Conservation (phyloP, 2,797 vertebrate species). For the Malacoctenus gilli region DNA sequence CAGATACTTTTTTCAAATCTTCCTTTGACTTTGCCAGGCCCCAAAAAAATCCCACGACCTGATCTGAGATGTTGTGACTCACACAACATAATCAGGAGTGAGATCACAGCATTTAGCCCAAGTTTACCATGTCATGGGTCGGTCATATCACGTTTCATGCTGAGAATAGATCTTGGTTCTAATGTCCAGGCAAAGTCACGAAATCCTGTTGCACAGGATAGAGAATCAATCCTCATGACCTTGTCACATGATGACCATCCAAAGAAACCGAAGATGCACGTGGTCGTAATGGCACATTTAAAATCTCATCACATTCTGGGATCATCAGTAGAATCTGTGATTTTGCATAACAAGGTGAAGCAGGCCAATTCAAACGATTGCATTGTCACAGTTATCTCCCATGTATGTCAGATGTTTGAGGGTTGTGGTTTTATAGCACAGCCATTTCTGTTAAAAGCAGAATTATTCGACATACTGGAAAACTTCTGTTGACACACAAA, state of each 20-base stretch:
- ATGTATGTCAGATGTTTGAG: too few species aligned
- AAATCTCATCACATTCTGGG: background rate
- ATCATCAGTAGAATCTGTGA: constrained; percentile 3
- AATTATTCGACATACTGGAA: background rate
- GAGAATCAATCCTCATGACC: background rate
- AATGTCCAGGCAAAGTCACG: constrained; percentile 4
- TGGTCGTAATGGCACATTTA: background rate
- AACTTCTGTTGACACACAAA: constrained; percentile 12
- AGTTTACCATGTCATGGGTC: background rate
- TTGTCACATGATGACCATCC: too few species aligned
- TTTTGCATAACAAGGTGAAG: background rate
- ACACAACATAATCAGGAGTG: background rate
- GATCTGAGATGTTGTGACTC: background rate
- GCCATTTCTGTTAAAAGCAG: too few species aligned
- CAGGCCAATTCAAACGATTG: background rate
- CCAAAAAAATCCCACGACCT: too few species aligned
- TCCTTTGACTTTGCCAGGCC: too few species aligned
- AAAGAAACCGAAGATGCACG: too few species aligned
- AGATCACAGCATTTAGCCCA: background rate
- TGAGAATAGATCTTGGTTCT: background rate
- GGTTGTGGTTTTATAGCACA: too few species aligned
- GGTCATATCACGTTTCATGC: too few species aligned
- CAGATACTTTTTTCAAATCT: too few species aligned
- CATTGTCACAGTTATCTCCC: background rate
- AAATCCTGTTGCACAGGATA: background rate